Evolutionary conservation across 2,113 vertebrate species (phyloP).

Genomic region (Spheniscus mendiculus): DNA sequence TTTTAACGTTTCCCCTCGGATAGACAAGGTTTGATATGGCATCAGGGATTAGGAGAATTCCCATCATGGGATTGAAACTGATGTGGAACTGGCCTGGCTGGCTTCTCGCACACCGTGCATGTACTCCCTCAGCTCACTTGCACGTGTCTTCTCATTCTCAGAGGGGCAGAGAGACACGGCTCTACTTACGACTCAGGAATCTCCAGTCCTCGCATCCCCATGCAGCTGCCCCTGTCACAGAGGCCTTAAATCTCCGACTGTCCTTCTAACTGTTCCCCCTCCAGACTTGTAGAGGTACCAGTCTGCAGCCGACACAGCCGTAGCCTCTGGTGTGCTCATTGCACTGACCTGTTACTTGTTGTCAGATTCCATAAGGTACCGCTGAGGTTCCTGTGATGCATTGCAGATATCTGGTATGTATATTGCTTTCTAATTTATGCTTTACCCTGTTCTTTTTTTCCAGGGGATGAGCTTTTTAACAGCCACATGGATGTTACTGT

Average conservation of each 20-base stretch:
- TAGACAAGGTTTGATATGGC: background rate
- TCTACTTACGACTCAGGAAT: background rate
- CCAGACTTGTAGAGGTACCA: background rate
- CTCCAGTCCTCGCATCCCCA: background rate
- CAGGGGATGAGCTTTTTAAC: background rate
- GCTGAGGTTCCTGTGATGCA: background rate
- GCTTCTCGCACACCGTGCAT: fast-evolving
- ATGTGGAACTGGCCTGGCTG: background rate
- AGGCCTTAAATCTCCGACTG: background rate
- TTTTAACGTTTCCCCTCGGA: background rate
- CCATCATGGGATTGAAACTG: background rate
- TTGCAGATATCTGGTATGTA: background rate
- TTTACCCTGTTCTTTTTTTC: background rate
- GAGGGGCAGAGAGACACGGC: background rate
- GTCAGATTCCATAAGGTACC: background rate
- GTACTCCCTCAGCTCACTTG: background rate
- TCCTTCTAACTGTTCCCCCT: background rate
- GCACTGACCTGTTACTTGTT: background rate
- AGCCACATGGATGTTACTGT: constrained; percentile 32
- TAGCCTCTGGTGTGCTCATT: background rate
- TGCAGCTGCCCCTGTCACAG: background rate
- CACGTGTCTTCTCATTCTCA: fast-evolving
- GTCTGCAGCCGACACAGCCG: background rate
- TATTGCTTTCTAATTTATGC: constrained; percentile 4
- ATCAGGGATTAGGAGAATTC: background rate